Base-by-base conservation (phyloP, 2,888 invertebrate genomes). In the Anoncus sp. region DNA sequence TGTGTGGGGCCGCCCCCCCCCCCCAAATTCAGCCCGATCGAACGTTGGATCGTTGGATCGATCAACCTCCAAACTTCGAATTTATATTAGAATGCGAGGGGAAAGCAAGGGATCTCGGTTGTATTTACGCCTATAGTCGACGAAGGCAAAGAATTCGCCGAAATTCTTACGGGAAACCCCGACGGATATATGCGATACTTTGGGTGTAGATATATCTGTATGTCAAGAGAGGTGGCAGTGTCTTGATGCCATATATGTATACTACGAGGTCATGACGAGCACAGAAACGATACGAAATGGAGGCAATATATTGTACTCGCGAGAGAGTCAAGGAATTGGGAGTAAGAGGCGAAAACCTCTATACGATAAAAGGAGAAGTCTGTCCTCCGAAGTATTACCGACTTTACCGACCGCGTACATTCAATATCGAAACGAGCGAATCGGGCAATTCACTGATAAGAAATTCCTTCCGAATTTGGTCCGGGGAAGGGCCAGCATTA, bases 301-400 rank as follows among this genome's bases (percentile, higher is more conserved):
- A 75, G 71, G 75, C 66, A 75, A 78, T 78, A 75, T 55, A 75
- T 78, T 31, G 43, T 45, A 40, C 43, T 18, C 31, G 0, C 7
- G 31, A 18, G 38, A 40, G 59, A 38, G 16, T 35, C 59, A 31
- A 40, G 65, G 40, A 67, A 76, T 74, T 70, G 53, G 59, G 38
- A 55, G 65, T 60, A 71, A 70, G 57, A 20, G 22, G 49, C n/a
- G 66, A 65, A 65, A 65, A 53, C 24, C 31, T 45, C 45, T 47
- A 47, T 74, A 65, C 45, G 45, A 20, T 60, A 40, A 55, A 20
- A 45, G 51, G 20, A 51, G 51, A 31, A 55, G 35, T 65, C 51
- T 24, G 35, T 38, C 24, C n/a, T 57, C 9, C 14, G 10, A 53
- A n/a, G 53, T 63, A 72, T 63, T 72, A 55, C 55, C 51, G 55